Percentiles rank a stretch among this genome's conserved stretches.
Conservation (phyloP, 1,140 invertebrate species). For the Bombus terrestris region DNA sequence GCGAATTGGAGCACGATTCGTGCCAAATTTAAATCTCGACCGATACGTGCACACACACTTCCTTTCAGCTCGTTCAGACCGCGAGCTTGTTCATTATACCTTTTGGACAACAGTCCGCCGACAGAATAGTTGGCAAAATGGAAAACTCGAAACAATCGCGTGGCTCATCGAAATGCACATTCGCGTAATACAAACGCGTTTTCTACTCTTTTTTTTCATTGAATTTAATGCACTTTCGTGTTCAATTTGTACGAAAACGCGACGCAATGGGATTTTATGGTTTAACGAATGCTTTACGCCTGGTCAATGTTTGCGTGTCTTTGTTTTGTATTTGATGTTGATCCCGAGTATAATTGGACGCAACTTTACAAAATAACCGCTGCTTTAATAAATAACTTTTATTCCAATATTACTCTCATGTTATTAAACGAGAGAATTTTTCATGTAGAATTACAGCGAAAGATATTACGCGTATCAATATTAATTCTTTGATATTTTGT, state of each 20-base stretch:
- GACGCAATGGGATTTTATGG: not conserved
- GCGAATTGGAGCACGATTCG: constrained; percentile 48
- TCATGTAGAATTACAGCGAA: too few species aligned
- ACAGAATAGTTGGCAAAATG: not conserved
- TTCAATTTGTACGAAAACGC: not conserved
- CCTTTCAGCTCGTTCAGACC: not conserved
- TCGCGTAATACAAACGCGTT: not conserved
- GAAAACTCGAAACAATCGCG: not conserved
- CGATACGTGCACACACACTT: not conserved
- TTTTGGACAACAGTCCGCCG: not conserved
- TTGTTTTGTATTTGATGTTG: not conserved
- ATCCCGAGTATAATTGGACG: not conserved
- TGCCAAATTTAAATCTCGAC: constrained; percentile 62
- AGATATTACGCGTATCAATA: too few species aligned
- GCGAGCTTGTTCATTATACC: not conserved
- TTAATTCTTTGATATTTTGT: too few species aligned
- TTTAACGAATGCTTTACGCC: not conserved
- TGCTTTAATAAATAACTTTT: too few species aligned
- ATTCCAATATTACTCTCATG: too few species aligned
- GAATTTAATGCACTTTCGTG: not conserved
- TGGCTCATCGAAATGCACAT: not conserved
- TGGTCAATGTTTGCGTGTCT: not conserved
- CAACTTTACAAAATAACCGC: too few species aligned
- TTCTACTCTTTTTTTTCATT: not conserved
- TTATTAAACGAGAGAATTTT: too few species aligned